Base-by-base conservation (phyloP, 2,113 vertebrate species). In the Rhynchomys soricoides region DNA sequence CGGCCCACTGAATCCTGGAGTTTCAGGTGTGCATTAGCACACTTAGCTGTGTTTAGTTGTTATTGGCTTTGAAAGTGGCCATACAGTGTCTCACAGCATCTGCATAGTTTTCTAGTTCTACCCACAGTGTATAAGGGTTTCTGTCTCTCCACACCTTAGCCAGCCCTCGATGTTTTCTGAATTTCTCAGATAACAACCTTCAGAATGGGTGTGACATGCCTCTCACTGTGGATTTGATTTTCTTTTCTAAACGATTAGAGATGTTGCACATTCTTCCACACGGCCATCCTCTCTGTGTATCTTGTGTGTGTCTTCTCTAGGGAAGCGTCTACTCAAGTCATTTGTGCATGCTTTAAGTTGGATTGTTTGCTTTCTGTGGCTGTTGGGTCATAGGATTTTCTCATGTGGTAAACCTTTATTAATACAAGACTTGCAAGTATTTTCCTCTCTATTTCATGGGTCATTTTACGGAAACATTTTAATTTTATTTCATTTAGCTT, bases 341-440 rank as follows among this genome's bases (percentile, higher is more conserved):
- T 87, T 78, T 88, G 85, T 50, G 70, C 52, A 45, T 91, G 85
- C 93, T 94, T 45, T 45, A 71, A 86, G 79, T 75, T 34, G 59
- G 59, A 37, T 79, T 71, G 3, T 85, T 85, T 85, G 2, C 70
- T 90, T 95, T 90, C 70, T 86, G 73, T 75, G 85, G n/a, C 57
- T 66, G 43, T n/a, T 97, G 90, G 94, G n/a, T 78, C 73, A 34
- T 5, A 79, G 62, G 70, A 89, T 29, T 70, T 93, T 78, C 90
- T 92, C 48, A 24, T 57, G 22, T 88, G 95, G 87, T 45, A 79
- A 93, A n/a, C 26, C 43, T 37, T 92, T 59, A 43, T 59, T 45
- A 89, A 77, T 40, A 48, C 26, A 62, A 17, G n/a, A 37, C 94
- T 92, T 50, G n/a, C 37, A 91, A 93, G n/a, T 89, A 68, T 95